phyloP scores from a whole-genome alignment of 2,888 invertebrate genomes.

The Lepidochitona cinerea region DNA sequence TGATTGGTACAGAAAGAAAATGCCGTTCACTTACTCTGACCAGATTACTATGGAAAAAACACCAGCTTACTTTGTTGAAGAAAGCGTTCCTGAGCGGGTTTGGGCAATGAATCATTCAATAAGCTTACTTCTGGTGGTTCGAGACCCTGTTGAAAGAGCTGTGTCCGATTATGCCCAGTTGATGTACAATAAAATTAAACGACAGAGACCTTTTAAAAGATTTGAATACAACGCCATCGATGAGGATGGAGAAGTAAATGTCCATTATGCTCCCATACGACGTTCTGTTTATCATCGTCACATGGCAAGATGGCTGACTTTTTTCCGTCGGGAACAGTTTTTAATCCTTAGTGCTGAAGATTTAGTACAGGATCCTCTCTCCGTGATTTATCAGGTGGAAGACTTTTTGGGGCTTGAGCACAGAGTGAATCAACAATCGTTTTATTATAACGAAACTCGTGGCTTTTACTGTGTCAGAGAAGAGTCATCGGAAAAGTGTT shows the following conservation, averaged over 20 bases:
- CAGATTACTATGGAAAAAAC: slow-evolving; percentile 98
- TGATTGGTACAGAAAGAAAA: slow-evolving; percentile 89
- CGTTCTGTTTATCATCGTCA: slow-evolving; percentile 75
- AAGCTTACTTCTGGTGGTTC: slow-evolving; percentile 88
- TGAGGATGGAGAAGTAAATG: slow-evolving; percentile 64
- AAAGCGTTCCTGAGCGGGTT: slow-evolving; percentile 93
- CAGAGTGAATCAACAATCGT: slow-evolving; percentile 77
- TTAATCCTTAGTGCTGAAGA: slow-evolving; percentile 83
- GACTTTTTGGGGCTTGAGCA: slow-evolving; percentile 53
- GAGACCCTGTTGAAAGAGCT: slow-evolving; percentile 94
- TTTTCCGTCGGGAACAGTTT: slow-evolving; percentile 91
- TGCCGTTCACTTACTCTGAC: slow-evolving; percentile 92
- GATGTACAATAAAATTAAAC: slow-evolving; percentile 74
- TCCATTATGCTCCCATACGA: slow-evolving; percentile 69
- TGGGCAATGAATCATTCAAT: slow-evolving; percentile 93
- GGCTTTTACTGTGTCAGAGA: slow-evolving; percentile 89
- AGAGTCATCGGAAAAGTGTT: slow-evolving; percentile 84
- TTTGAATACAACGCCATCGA: slow-evolving; percentile 68
- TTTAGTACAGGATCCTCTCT: slow-evolving; percentile 46
- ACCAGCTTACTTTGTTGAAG: slow-evolving; percentile 96
- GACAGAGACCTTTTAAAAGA: slow-evolving; percentile 48
- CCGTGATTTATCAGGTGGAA: slow-evolving; percentile 54
- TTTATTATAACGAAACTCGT: slow-evolving; percentile 96
- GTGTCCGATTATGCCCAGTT: slow-evolving; percentile 97
- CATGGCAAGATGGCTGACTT: slow-evolving; percentile 90